Base-by-base conservation (phyloP, 92 coral and sea anemone species). In the Phenganax marumi region DNA sequence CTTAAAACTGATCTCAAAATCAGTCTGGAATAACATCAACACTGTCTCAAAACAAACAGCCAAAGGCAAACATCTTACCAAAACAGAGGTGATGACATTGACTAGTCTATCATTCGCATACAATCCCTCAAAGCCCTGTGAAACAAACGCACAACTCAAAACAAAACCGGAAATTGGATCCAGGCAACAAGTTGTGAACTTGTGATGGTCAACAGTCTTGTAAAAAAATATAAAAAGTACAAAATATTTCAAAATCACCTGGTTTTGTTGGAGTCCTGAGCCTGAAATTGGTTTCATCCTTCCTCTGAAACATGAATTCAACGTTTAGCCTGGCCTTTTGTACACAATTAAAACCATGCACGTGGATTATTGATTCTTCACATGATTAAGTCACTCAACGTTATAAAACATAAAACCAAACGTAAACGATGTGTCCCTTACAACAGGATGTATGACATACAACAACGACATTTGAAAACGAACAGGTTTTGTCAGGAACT, bases 41-140 rank as follows among this genome's bases (percentile, higher is more conserved):
- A 33, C 43, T 33, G 43, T 5, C 43, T 33, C 43, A 33, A 33
- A 33, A 33, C 43, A 33, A 33, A 1, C 43, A 33, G 5, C 43
- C 43, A 33, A 33, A 33, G 3, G 43, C 43, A 33, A 33, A 1
- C 43, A 33, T 33, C 83, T 78, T 62, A 78, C 83, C 83, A 78
- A 12, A 47, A 78, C 53, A 10, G 83, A 78, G 48, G 83, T 61
- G 13, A 78, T 58, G 12, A 72, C 49, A 50, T 78, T 78, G 26
- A 78, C 83, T n/a, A 78, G 72, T 16, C 73, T 50, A 1, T 78
- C 83, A 19, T 78, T 78, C 18, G 50, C 52, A 63, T 60, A 63
- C 56, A 78, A 52, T 6, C 83, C 83, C 10, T 62, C 83, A 0
- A 61, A 19, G 55, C 7, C 33, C 81, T 77, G 60, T 3, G 22